Evolutionary conservation across 2,888 invertebrate species (phyloP), one percentile per base, ranked within the genome.

Genomic region (Drosophila pegasa): DNA sequence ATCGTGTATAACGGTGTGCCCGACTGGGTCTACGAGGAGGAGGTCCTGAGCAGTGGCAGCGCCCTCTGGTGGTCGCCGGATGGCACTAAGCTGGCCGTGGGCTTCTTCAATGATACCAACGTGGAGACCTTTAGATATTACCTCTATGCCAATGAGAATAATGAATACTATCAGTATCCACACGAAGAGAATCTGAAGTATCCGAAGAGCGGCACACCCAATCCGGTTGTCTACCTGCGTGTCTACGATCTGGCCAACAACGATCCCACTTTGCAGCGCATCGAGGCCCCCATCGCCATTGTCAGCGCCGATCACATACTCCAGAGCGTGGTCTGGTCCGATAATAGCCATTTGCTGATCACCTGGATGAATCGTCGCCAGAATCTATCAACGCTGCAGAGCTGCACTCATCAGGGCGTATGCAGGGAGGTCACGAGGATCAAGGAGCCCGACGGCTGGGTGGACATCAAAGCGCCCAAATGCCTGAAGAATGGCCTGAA

Each of bases 1-100:
- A 92, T 94, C 35, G 93, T 97, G 55, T 97, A 95, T 91, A 96
- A 96, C 90, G 98, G 98, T 4, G 94, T 96, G 20, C 94, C 97
- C 9, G 98, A 98, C 91, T 98, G 98, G 98, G 95, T 98, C 37
- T 98, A 98, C 90, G 98, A 98, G 94, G 97, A 97, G 94, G 97
- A 97, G 92, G 95, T 97, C 12, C 92, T 97, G 55, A 93, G 93
- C 55, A 93, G 94, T 8, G 94, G 94, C 51, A 94, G 94, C 75
- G 97, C 97, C 0, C 85, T 96, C 76, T 97, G 97, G 97, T 96
- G 96, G 93, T 96, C 97, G 0, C 94, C 95, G 0, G 93, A 94
- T 77, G 96, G 95, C 12, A 93, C 92, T 4, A 93, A 94, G 69
- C 89, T 98, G 37, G 96, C 95, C 0, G 96, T 95, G 52, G 95